Evolutionary conservation across 2,113 vertebrate species (phyloP).

Genomic region (Sciurus niger): DNA sequence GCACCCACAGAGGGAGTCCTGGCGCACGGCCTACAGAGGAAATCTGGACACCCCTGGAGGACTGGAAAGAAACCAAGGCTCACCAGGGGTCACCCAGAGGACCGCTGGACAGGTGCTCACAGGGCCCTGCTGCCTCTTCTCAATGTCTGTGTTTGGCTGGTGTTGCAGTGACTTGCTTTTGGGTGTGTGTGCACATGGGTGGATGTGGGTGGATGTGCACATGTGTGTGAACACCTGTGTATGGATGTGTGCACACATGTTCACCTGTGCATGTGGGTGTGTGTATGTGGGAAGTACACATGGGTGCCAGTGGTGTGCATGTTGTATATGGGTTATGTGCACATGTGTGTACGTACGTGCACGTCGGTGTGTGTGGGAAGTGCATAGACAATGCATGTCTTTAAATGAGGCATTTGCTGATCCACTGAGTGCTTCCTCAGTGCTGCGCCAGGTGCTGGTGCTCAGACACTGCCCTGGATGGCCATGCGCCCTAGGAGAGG

Average conservation of each 20-base stretch:
- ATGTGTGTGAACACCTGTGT: neutral
- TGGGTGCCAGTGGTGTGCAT: no score
- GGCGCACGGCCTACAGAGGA: neutral
- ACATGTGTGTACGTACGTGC: neutral
- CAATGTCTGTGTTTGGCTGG: neutral
- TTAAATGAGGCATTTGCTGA: no score
- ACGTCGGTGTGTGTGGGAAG: no score
- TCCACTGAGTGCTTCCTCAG: neutral
- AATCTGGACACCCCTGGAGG: neutral
- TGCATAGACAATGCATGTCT: neutral
- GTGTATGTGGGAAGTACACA: neutral
- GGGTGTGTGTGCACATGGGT: neutral
- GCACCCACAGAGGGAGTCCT: neutral
- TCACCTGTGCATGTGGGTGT: neutral
- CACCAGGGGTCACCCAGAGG: no score
- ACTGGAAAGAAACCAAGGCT: no score
- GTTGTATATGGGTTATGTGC: neutral
- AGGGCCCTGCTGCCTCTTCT: no score
- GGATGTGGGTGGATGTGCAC: neutral
- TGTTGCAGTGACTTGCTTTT: neutral
- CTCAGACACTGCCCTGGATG: neutral
- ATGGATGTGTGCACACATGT: neutral
- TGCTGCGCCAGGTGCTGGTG: neutral
- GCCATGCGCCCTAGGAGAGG: neutral
- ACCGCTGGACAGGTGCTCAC: no score